A percentile compares a stretch with the other conserved stretches of the same genome.
phyloP scores from a whole-genome alignment of 2,888 invertebrate species.

The Nomada ruficornis region DNA sequence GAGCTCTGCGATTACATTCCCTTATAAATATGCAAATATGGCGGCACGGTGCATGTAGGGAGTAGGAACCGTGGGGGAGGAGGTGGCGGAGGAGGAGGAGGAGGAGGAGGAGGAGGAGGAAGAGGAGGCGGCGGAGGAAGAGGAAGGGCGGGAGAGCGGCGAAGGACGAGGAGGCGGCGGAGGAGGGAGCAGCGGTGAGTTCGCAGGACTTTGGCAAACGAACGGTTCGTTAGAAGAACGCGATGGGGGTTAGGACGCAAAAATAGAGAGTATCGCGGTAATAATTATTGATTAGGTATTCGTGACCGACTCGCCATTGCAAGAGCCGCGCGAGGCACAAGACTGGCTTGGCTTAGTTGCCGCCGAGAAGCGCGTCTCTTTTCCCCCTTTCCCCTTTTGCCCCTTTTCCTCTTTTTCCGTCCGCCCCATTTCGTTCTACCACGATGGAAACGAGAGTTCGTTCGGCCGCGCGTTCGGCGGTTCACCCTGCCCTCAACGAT shows the following conservation, averaged over 20 bases:
- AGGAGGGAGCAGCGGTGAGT: conserved; percentile 50
- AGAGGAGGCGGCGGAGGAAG: conserved; percentile 50
- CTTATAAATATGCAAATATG: conserved; percentile 84
- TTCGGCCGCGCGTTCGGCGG: too few species aligned
- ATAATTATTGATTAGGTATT: conserved; percentile 83
- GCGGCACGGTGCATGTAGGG: conserved; percentile 71
- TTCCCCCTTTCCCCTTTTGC: conserved; percentile 16
- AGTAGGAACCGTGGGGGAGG: conserved; percentile 61
- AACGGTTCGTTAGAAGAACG: conserved; percentile 43
- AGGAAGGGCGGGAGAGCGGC: conserved; percentile 51
- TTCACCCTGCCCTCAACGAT: neutral
- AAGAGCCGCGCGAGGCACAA: conserved; percentile 63
- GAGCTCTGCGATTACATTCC: conserved; percentile 83
- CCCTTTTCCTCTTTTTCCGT: neutral
- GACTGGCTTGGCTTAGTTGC: conserved; percentile 58
- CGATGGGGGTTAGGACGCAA: conserved; percentile 71
- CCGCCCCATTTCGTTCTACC: neutral
- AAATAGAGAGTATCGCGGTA: conserved; percentile 81
- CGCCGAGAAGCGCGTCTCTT: conserved; percentile 14
- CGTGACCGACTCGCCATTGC: conserved; percentile 78
- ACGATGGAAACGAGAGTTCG: too few species aligned
- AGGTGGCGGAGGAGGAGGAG: conserved; percentile 53
- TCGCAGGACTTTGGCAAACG: conserved; percentile 57
- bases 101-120: conserved; percentile 41
- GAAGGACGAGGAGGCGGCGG: conserved; percentile 39